A percentile compares a stretch with the other conserved stretches of the same genome.
Evolutionary conservation across 2,113 vertebrate species (phyloP).

Genomic region (Dryoscopus gambensis): DNA sequence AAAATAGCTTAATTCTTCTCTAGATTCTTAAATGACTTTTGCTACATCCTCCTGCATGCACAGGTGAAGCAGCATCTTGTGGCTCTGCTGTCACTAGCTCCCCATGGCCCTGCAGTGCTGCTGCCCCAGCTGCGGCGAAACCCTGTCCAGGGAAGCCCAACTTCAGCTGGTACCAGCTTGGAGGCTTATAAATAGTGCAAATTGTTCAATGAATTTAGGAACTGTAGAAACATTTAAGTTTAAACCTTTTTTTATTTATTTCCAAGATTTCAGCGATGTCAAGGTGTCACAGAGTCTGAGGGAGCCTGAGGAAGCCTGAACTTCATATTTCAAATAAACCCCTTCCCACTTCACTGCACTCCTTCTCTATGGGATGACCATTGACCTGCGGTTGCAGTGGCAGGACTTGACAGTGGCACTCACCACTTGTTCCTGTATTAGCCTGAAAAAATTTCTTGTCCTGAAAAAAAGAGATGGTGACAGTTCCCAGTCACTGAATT

Average conservation of each 20-base stretch:
- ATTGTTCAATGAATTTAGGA: neutral
- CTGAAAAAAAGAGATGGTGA: neutral
- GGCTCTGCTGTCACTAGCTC: neutral
- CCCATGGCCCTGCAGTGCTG: neutral
- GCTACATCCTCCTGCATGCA: neutral
- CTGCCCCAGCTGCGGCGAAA: neutral
- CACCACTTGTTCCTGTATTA: accelerated
- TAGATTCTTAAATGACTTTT: neutral
- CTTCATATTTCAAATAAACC: neutral
- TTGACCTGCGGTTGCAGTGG: accelerated
- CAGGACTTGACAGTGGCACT: neutral
- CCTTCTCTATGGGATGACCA: neutral
- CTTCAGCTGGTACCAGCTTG: neutral
- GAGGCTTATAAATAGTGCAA: neutral
- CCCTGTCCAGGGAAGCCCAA: neutral
- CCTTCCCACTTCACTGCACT: neutral
- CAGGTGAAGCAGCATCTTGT: neutral
- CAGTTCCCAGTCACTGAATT: neutral
- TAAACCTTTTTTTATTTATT: neutral
- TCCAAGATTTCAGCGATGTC: neutral
- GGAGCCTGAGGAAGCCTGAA: neutral
- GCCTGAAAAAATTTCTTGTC: neutral
- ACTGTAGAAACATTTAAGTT: neutral
- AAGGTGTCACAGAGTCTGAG: neutral
- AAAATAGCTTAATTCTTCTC: neutral